Percentiles rank a stretch among this genome's conserved stretches.
phyloP scores from a whole-genome alignment of 1,140 invertebrate genomes.

The Coelopa frigida region DNA sequence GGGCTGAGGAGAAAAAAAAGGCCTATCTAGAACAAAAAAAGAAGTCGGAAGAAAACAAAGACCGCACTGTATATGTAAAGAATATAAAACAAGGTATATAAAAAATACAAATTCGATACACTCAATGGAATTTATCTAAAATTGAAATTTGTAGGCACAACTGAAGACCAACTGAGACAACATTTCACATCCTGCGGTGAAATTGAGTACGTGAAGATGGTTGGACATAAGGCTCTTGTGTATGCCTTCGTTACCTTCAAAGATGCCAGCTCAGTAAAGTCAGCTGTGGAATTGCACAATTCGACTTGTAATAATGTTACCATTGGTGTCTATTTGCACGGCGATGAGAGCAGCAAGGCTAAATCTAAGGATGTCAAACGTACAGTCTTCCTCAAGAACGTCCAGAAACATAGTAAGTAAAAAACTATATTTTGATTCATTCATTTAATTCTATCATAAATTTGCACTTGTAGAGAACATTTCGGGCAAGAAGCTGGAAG shows the following conservation, averaged over 20 bases:
- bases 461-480: slow-evolving; percentile 11
- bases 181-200: slow-evolving; percentile 23
- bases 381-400: slow-evolving; percentile 22
- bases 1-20: background rate
- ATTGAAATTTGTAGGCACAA: no score
- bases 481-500: slow-evolving; percentile 15
- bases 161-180: slow-evolving; percentile 13
- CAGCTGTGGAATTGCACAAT: slow-evolving; percentile 22
- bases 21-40: background rate
- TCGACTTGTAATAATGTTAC: slow-evolving; percentile 21
- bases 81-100: slow-evolving; percentile 17
- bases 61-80: slow-evolving; percentile 19
- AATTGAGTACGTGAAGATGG: slow-evolving; percentile 16
- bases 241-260: slow-evolving; percentile 21
- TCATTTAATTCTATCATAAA: no score
- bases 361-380: slow-evolving; percentile 10
- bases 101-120: no score
- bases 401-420: slow-evolving; percentile 7
- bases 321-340: slow-evolving; percentile 17
- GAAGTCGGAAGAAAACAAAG: background rate
- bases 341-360: slow-evolving; percentile 1
- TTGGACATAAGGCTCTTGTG: slow-evolving; percentile 12
- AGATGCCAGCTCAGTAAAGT: background rate
- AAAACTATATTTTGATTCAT: no score
- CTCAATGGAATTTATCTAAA: no score